Conservation (phyloP, 2,797 vertebrate genomes). For the Paguma larvata region DNA sequence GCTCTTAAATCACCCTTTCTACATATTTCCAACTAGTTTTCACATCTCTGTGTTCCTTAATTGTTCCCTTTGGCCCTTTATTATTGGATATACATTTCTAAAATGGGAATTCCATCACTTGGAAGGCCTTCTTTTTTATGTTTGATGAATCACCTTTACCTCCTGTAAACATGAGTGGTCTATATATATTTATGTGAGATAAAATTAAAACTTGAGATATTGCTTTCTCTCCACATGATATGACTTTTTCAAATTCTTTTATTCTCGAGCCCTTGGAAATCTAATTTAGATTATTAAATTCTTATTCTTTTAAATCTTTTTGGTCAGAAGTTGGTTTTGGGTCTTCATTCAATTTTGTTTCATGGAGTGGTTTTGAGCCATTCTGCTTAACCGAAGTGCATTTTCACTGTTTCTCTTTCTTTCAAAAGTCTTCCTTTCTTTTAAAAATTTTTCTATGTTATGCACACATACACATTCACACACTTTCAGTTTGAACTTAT, state of each 20-base stretch:
- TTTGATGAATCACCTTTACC: no score
- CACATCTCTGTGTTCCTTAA: no score
- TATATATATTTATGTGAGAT: neutral
- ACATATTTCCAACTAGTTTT: no score
- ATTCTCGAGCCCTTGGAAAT: neutral
- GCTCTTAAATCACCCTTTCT: no score
- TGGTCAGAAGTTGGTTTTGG: neutral
- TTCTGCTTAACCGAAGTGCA: neutral
- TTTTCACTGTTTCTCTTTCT: neutral
- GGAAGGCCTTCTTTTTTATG: no score
- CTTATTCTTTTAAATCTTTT: neutral
- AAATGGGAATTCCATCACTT: no score
- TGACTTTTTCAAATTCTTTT: neutral
- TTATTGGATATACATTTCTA: no score
- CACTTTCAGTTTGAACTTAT: neutral
- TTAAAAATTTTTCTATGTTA: neutral
- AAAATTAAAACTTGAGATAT: neutral
- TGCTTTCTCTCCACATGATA: neutral
- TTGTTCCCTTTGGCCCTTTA: no score
- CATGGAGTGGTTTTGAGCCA: neutral
- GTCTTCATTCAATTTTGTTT: neutral
- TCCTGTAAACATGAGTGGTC: neutral
- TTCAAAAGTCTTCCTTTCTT: neutral
- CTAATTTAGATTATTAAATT: neutral
- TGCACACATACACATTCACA: neutral